Evolutionary conservation across 2,113 vertebrate species (phyloP).

Genomic region (Psephotus haematonotus): DNA sequence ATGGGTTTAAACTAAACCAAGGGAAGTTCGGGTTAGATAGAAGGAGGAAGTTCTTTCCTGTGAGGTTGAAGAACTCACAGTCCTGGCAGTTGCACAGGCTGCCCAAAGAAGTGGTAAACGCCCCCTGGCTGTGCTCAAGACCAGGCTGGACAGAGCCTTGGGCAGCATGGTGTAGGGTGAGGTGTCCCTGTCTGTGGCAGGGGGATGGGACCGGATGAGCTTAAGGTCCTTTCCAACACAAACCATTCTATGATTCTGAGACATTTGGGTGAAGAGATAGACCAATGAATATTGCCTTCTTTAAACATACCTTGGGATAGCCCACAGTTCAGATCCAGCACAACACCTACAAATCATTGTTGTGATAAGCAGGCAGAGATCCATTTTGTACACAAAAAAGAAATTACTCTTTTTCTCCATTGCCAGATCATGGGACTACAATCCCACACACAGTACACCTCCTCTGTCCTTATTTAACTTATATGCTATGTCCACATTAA

Average conservation of each 20-base stretch:
- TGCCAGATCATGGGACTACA: neutral
- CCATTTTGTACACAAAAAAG: neutral
- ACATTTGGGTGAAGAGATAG: neutral
- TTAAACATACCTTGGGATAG: neutral
- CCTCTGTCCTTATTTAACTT: neutral
- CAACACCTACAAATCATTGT: neutral
- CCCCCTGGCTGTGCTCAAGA: neutral
- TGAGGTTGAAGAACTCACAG: neutral
- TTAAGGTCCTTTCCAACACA: neutral
- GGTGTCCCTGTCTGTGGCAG: neutral
- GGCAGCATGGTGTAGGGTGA: neutral
- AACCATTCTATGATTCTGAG: neutral
- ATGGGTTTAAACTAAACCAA: neutral
- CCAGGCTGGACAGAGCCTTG: neutral
- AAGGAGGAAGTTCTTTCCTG: neutral
- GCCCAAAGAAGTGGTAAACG: neutral
- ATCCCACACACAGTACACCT: neutral
- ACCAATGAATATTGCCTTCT: neutral
- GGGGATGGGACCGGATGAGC: neutral
- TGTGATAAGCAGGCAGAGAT: neutral
- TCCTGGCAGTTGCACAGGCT: neutral
- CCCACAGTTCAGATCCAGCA: neutral
- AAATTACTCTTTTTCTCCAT: neutral
- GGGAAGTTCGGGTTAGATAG: neutral
- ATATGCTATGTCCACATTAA: neutral